Conservation (phyloP, 2,113 vertebrate species). For the Stigmatopora nigra region DNA sequence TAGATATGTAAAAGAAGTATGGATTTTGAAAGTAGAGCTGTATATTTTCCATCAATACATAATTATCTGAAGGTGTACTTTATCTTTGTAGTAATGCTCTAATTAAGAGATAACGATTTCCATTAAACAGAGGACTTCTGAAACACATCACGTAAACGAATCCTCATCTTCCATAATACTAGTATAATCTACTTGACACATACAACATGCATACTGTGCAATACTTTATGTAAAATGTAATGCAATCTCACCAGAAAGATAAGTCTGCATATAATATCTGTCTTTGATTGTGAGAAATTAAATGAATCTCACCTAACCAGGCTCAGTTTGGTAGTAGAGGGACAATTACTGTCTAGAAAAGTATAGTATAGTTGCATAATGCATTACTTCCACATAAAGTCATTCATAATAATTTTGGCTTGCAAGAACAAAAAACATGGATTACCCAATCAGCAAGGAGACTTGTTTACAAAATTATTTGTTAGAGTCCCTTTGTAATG, state of each 20-base stretch:
- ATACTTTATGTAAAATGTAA: too few species aligned
- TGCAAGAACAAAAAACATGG: conserved; percentile 13
- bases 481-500: conserved; percentile 10
- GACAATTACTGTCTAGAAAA: too few species aligned
- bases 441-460: conserved; percentile 23
- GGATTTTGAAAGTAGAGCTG: background rate
- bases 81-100: conserved; percentile 42
- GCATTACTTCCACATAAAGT: background rate
- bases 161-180: background rate
- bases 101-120: conserved; percentile 55
- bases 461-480: conserved; percentile 20
- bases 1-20: background rate
- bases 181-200: background rate
- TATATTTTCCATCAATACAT: conserved; percentile 26
- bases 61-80: conserved; percentile 46
- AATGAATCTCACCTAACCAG: too few species aligned
- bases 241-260: too few species aligned
- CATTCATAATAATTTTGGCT: background rate
- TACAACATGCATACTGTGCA: background rate
- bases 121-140: conserved; percentile 30
- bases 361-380: background rate
- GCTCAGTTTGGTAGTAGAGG: too few species aligned
- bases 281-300: too few species aligned
- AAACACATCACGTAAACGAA: background rate
- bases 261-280: too few species aligned